Percentiles rank a stretch among this genome's conserved stretches.
Conservation (phyloP, 2,888 invertebrate species). For the Polydrusus cervinus region DNA sequence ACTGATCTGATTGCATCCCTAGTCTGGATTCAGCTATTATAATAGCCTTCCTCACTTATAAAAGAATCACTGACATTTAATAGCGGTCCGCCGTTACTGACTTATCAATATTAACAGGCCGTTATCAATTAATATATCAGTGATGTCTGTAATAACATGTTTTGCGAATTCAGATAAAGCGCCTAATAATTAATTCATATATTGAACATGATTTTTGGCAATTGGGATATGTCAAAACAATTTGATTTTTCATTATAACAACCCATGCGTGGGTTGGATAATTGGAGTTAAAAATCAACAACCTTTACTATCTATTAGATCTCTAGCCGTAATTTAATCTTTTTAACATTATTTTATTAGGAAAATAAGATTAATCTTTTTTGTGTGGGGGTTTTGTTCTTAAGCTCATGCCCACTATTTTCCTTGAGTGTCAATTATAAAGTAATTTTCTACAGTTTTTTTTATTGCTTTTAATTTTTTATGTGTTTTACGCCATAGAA, state of each 20-base stretch:
- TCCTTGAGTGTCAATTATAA: conserved; percentile 32
- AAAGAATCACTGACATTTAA: too few species aligned
- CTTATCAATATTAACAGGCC: too few species aligned
- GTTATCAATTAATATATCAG: too few species aligned
- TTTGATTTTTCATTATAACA: neutral
- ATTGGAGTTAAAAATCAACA: conserved; percentile 24
- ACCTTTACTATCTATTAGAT: conserved; percentile 17
- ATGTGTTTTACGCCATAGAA: conserved; percentile 6
- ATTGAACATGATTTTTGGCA: neutral
- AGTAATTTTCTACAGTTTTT: conserved; percentile 14
- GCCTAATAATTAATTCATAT: too few species aligned
- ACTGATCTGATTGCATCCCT: too few species aligned
- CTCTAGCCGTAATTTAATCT: neutral
- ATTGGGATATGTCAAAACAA: conserved; percentile 17
- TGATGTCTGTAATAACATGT: too few species aligned
- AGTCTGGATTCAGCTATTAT: too few species aligned
- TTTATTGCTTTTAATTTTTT: conserved; percentile 27
- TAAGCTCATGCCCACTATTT: conserved; percentile 30
- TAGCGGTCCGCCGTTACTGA: too few species aligned
- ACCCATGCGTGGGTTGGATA: conserved; percentile 15
- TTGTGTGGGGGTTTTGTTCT: conserved; percentile 19
- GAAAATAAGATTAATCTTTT: conserved; percentile 20
- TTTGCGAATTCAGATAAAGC: too few species aligned
- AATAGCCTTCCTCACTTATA: too few species aligned
- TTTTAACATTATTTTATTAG: conserved; percentile 18